Conservation (phyloP, 2,113 vertebrate species). For the Crotalus viridis region DNA sequence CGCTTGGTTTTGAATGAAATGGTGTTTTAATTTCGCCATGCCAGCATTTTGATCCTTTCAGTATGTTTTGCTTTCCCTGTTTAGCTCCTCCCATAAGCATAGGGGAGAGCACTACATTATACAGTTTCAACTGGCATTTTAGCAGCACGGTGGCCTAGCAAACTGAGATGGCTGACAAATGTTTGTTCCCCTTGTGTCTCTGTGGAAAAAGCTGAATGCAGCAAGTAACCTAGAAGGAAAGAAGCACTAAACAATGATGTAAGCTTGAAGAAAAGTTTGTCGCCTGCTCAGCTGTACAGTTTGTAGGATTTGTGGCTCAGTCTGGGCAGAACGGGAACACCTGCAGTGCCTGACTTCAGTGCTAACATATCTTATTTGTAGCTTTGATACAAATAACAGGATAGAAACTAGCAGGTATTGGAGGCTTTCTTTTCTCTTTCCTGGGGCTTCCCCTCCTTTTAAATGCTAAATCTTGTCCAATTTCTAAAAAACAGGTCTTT, state of each 20-base stretch:
- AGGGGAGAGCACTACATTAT: neutral
- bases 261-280: no score
- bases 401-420: neutral
- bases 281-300: neutral
- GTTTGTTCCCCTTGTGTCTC: neutral
- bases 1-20: constrained; percentile 33
- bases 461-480: neutral
- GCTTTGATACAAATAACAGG: neutral
- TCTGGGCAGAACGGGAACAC: neutral
- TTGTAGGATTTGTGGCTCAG: neutral
- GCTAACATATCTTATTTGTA: neutral
- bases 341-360: neutral
- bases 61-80: constrained; percentile 37
- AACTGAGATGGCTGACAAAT: no score
- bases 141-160: neutral
- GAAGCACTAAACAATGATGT: neutral
- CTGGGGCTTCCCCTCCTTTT: neutral
- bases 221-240: neutral
- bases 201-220: neutral
- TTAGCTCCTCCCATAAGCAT: constrained; percentile 24
- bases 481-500: neutral
- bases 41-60: constrained; percentile 17
- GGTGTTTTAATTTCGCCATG: neutral
- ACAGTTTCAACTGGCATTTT: neutral
- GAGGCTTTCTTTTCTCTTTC: neutral